These are phyloP conservation scores for Charadrius vociferus DNA, from an alignment of 2,113 vertebrate genomes.

Conservation along the genomic window DNA sequence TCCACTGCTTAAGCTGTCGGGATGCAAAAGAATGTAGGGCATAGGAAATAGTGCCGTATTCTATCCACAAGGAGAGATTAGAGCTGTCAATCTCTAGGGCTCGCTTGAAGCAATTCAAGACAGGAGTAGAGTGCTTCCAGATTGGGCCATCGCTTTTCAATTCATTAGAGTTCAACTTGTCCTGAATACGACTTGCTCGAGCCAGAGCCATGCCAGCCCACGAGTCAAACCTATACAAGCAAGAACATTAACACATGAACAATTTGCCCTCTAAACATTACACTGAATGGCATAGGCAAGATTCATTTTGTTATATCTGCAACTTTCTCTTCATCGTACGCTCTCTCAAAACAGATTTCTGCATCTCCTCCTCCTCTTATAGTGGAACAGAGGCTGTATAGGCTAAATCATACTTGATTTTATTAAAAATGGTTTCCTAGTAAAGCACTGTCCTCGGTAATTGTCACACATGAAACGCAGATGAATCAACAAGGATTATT, in stretches of 20 bases:
- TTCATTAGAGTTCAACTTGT: constrained; percentile 97
- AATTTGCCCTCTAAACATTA: neutral
- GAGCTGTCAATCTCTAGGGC: constrained; percentile 93
- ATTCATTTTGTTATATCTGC: neutral
- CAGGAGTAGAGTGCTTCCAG: constrained; percentile 93
- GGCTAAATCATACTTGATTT: neutral
- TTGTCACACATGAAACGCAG: neutral
- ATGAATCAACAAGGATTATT: neutral
- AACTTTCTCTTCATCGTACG: neutral
- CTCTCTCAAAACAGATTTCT: neutral
- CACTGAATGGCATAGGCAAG: neutral
- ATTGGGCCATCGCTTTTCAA: constrained; percentile 94
- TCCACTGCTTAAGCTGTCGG: constrained; percentile 95
- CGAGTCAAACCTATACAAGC: constrained; percentile 88
- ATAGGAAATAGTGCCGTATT: constrained; percentile 92
- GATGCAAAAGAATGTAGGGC: constrained; percentile 92
- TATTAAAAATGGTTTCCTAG: neutral
- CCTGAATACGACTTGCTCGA: constrained; percentile 94
- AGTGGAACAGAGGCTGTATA: neutral
- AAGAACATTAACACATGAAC: neutral
- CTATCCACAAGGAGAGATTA: constrained; percentile 96
- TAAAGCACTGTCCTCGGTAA: neutral
- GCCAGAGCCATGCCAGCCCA: constrained; percentile 99
- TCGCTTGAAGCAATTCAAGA: constrained; percentile 91
- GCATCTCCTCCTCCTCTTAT: neutral